phyloP scores from a whole-genome alignment of 2,797 vertebrate species.

The Poecile montanus region DNA sequence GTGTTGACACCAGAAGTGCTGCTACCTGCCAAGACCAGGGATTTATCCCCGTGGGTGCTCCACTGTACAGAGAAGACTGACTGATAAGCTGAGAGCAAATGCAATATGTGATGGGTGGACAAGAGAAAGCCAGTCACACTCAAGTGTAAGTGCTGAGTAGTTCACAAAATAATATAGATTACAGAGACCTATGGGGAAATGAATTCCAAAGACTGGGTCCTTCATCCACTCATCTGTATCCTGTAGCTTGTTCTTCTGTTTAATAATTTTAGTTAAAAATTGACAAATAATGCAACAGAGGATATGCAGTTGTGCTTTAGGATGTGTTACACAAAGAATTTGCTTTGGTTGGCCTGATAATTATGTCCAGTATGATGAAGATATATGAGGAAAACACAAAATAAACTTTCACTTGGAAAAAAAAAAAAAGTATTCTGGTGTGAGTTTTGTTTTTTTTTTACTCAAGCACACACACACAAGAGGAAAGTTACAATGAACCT shows the following conservation, averaged over 20 bases:
- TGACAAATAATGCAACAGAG: not conserved
- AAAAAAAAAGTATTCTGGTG: not conserved
- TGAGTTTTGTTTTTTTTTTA: not conserved
- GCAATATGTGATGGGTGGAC: not conserved
- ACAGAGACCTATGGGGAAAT: not conserved
- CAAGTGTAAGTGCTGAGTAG: not conserved
- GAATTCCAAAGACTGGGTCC: not conserved
- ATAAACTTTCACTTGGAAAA: not conserved
- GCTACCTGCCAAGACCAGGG: not conserved
- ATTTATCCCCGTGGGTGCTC: not conserved
- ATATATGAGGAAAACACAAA: not conserved
- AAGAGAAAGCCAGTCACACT: not conserved
- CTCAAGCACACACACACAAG: not conserved
- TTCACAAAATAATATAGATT: not conserved
- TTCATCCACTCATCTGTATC: not conserved
- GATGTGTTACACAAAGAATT: not conserved
- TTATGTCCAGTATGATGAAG: not conserved
- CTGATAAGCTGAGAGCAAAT: not conserved
- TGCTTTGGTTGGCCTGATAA: not conserved
- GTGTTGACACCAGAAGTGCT: not conserved
- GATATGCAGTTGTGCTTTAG: not conserved
- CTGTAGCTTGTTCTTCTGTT: not conserved
- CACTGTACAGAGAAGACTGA: fast-evolving
- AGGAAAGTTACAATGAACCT: not conserved
- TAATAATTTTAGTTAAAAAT: not conserved